These are phyloP conservation scores for Ceratothoa steindachneri DNA, from an alignment of 2,888 invertebrate genomes.

Conservation along the genomic window DNA sequence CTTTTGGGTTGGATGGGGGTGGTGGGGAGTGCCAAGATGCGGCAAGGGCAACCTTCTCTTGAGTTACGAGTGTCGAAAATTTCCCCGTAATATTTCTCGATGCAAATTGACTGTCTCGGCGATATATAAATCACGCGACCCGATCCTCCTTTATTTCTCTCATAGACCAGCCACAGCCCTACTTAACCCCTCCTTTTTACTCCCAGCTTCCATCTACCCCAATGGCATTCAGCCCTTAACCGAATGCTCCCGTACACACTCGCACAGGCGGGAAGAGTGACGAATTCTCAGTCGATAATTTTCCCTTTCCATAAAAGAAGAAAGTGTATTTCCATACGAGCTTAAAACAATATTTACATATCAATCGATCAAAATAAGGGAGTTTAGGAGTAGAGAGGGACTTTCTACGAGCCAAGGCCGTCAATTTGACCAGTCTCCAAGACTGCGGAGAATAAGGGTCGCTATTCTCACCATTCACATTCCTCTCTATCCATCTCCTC, in stretches of 20 bases:
- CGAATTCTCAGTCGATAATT: neutral
- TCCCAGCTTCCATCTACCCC: neutral
- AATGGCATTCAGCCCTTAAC: no score
- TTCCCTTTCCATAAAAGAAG: neutral
- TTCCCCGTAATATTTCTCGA: neutral
- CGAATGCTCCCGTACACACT: no score
- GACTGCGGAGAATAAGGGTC: no score
- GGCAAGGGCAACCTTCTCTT: no score
- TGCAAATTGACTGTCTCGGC: neutral
- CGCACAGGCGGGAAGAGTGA: neutral
- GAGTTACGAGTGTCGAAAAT: neutral
- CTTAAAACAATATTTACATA: neutral
- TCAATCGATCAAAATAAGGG: neutral
- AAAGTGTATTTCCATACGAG: neutral
- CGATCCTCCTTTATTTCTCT: neutral
- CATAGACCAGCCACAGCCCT: neutral
- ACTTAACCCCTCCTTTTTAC: neutral
- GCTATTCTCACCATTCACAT: no score
- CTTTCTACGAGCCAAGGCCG: neutral
- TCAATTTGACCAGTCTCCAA: no score
- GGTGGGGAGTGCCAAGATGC: no score
- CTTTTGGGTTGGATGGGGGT: no score
- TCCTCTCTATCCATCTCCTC: no score
- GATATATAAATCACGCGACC: constrained; percentile 11
- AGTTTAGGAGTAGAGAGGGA: neutral